These are phyloP conservation scores for Rhea americana DNA, from an alignment of 2,113 vertebrate species.

Conservation along the genomic window DNA sequence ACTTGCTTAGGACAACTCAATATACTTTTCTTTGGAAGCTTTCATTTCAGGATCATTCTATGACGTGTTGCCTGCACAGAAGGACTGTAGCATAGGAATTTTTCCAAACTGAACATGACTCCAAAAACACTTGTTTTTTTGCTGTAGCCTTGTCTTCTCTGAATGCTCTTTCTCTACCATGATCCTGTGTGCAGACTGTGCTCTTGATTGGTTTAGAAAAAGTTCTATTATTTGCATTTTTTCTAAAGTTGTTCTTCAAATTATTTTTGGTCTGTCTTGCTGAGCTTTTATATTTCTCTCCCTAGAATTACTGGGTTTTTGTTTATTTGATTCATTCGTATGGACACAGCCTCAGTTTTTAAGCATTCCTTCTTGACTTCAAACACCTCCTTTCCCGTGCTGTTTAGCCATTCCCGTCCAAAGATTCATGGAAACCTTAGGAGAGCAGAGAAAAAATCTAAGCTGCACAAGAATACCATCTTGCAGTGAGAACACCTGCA, in stretches of 20 bases:
- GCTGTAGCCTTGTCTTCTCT: background rate
- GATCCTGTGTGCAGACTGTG: background rate
- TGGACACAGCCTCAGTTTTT: background rate
- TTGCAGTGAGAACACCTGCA: too few species aligned
- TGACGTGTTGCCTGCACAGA: background rate
- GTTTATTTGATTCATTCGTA: too few species aligned
- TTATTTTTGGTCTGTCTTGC: background rate
- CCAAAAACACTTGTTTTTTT: background rate
- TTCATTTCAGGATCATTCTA: background rate
- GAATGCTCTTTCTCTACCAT: background rate
- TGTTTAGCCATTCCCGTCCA: background rate
- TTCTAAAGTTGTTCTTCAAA: background rate
- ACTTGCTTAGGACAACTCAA: background rate
- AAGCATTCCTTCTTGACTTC: background rate
- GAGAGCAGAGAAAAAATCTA: background rate
- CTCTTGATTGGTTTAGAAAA: background rate
- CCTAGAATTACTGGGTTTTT: background rate
- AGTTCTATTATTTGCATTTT: background rate
- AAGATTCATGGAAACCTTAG: background rate
- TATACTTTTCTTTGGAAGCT: background rate
- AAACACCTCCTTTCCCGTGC: background rate
- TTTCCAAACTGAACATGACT: background rate
- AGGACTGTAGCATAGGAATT: background rate
- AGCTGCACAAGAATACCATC: background rate
- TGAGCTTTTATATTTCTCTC: background rate